Conservation (phyloP, 2,113 vertebrate species). For the Callospermophilus lateralis region DNA sequence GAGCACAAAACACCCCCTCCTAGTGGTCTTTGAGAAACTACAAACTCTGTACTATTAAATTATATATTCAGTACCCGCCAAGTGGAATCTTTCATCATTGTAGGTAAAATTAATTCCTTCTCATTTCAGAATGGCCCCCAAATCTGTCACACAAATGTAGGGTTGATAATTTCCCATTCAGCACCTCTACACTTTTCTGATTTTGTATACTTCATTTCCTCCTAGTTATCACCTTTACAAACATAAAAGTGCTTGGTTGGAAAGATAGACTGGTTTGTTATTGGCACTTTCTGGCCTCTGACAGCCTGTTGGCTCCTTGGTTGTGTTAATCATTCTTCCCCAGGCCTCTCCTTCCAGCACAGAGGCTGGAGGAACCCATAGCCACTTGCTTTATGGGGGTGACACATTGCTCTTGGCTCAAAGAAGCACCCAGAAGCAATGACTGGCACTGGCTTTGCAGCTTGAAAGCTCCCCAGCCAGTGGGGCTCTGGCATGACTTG, state of each 20-base stretch:
- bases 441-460: not conserved
- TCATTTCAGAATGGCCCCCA: not conserved
- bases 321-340: not conserved
- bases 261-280: not conserved
- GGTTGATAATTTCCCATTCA: not conserved
- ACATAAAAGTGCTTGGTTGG: not conserved
- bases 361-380: not conserved
- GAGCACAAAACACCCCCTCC: not conserved
- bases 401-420: constrained; percentile 44
- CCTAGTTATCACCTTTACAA: not conserved
- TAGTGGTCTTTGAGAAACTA: not conserved
- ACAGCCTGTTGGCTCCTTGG: not conserved
- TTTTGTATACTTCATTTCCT: constrained; percentile 1
- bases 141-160: not conserved
- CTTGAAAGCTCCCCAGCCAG: not conserved
- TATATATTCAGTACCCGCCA: not conserved
- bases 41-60: not conserved
- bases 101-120: constrained; percentile 3
- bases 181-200: not conserved
- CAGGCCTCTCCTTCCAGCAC: not conserved
- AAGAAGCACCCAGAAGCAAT: constrained; percentile 6
- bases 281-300: not conserved
- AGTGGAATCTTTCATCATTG: not conserved
- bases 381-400: not conserved
- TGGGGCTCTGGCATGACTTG: not conserved